Conservation (phyloP, 2,888 invertebrate species). For the Petrolisthes manimaculis region DNA sequence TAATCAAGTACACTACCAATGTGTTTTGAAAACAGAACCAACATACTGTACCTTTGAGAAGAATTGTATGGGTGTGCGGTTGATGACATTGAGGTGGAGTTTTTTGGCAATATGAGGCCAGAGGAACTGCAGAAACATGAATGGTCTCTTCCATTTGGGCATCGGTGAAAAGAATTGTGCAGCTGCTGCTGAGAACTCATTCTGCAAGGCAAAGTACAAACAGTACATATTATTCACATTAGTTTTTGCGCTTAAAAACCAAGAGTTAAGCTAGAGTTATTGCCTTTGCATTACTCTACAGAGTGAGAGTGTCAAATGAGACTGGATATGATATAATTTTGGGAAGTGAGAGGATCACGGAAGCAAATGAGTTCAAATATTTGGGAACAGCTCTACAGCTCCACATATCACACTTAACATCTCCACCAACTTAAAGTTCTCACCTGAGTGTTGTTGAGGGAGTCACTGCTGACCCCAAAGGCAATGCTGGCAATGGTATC, state of each 20-base stretch:
- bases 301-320: no score
- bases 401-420: no score
- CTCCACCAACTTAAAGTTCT: no score
- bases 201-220: constrained; percentile 26
- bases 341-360: background rate
- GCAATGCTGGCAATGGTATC: constrained; percentile 66
- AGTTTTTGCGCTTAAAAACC: background rate
- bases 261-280: background rate
- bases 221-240: background rate
- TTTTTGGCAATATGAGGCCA: constrained; percentile 58
- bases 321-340: no score
- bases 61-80: constrained; percentile 62
- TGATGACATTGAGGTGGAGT: constrained; percentile 55
- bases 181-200: constrained; percentile 65
- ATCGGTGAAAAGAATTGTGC: constrained; percentile 59
- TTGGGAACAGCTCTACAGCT: no score
- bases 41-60: constrained; percentile 57
- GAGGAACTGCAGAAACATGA: constrained; percentile 63
- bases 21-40: no score
- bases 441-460: constrained; percentile 65
- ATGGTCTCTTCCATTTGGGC: constrained; percentile 55
- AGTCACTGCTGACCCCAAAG: constrained; percentile 66
- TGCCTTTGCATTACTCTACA: no score
- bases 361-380: background rate
- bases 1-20: no score